Conservation (phyloP, 92 coral and sea anemone genomes). For the Zoanthus solanderi region DNA sequence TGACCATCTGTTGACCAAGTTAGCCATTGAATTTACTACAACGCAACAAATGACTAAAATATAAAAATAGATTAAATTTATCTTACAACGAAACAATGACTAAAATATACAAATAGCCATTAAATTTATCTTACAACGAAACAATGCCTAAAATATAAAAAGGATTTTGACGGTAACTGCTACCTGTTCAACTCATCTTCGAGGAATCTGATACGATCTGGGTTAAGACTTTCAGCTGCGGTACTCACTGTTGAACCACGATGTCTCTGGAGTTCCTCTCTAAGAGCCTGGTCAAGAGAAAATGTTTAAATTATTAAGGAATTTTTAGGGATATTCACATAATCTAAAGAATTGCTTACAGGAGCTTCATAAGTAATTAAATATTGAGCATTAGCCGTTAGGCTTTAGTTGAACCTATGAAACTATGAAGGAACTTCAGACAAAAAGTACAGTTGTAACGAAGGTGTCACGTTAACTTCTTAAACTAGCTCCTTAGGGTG, state of each 20-base stretch:
- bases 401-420: too few species aligned
- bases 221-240: conserved; percentile 58
- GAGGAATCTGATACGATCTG: conserved; percentile 60
- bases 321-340: not conserved
- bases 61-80: not conserved
- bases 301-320: not conserved
- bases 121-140: too few species aligned
- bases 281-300: conserved; percentile 76
- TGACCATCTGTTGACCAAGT: conserved; percentile 15
- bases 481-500: too few species aligned
- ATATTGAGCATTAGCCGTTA: too few species aligned
- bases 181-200: conserved; percentile 86
- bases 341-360: too few species aligned
- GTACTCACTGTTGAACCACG: conserved; percentile 75
- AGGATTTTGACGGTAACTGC: not conserved
- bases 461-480: too few species aligned
- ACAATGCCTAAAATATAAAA: not conserved
- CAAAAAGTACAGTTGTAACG: too few species aligned
- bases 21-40: not conserved
- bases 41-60: not conserved
- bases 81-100: too few species aligned
- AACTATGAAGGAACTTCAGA: too few species aligned
- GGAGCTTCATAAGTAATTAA: too few species aligned
- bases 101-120: not conserved
- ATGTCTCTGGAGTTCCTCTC: conserved; percentile 92